These are phyloP conservation scores for Dasyornis broadbenti DNA, from an alignment of 2,113 vertebrate genomes.

Conservation along the genomic window DNA sequence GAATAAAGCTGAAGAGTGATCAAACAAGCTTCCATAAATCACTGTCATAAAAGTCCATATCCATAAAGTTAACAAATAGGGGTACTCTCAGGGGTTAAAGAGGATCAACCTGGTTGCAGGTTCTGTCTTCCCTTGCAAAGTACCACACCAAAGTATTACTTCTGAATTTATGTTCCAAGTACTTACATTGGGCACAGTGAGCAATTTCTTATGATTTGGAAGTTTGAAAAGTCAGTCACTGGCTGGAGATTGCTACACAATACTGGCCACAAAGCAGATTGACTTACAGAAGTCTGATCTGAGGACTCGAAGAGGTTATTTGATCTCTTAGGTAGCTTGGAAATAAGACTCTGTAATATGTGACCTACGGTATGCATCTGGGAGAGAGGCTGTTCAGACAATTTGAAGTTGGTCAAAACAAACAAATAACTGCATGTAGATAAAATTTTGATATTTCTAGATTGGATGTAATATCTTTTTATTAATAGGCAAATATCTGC, in stretches of 20 bases:
- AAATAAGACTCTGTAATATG: not conserved
- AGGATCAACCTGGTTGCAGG: not conserved
- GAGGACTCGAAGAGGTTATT: not conserved
- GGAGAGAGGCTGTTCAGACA: not conserved
- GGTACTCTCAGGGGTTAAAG: not conserved
- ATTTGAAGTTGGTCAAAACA: not conserved
- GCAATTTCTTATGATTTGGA: not conserved
- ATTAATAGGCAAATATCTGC: not conserved
- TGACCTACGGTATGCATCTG: not conserved
- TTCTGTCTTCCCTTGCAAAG: not conserved
- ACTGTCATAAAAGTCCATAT: not conserved
- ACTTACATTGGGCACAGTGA: not conserved
- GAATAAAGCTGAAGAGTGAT: not conserved
- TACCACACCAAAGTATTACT: accelerated
- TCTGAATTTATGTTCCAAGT: not conserved
- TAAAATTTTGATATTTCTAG: not conserved
- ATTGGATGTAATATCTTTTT: not conserved
- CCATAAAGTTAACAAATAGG: not conserved
- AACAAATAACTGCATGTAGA: not conserved
- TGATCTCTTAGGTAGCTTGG: not conserved
- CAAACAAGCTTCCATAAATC: not conserved
- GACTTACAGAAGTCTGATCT: not conserved
- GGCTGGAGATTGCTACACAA: not conserved
- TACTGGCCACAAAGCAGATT: not conserved
- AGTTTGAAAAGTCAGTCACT: not conserved